A percentile compares a stretch with the other conserved stretches of the same genome.
phyloP scores from a whole-genome alignment of 2,113 vertebrate species.

The Hystrix brachyura region DNA sequence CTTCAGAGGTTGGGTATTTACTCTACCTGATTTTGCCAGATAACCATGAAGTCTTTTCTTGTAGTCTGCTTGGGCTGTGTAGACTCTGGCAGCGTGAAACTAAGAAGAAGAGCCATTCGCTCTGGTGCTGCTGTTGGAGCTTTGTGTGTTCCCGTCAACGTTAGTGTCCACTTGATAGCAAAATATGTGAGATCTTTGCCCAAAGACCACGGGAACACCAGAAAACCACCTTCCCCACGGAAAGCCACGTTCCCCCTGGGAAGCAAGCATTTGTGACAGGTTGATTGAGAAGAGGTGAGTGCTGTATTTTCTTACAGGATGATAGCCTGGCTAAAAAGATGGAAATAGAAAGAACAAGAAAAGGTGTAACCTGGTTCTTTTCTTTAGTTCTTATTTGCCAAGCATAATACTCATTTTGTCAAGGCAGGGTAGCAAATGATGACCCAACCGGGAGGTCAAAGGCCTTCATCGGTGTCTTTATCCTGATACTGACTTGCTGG shows the following conservation, averaged over 20 bases:
- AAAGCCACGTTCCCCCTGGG: not conserved
- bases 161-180: not conserved
- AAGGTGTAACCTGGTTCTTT: not conserved
- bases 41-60: not conserved
- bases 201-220: not conserved
- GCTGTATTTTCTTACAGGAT: not conserved
- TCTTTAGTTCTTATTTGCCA: not conserved
- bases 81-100: not conserved
- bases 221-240: not conserved
- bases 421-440: not conserved
- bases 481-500: not conserved
- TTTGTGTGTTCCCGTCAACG: not conserved
- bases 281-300: not conserved
- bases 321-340: slow-evolving; percentile 16
- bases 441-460: not conserved
- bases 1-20: slow-evolving; percentile 17
- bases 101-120: not conserved
- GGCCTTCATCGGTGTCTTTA: not conserved
- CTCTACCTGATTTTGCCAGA: slow-evolving; percentile 22
- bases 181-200: not conserved
- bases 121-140: not conserved
- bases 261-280: not conserved
- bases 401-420: not conserved
- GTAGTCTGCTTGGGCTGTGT: not conserved
- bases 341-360: not conserved